These are phyloP conservation scores for Aphaenogaster rudis DNA, from an alignment of 1,140 invertebrate genomes.

Conservation along the genomic window DNA sequence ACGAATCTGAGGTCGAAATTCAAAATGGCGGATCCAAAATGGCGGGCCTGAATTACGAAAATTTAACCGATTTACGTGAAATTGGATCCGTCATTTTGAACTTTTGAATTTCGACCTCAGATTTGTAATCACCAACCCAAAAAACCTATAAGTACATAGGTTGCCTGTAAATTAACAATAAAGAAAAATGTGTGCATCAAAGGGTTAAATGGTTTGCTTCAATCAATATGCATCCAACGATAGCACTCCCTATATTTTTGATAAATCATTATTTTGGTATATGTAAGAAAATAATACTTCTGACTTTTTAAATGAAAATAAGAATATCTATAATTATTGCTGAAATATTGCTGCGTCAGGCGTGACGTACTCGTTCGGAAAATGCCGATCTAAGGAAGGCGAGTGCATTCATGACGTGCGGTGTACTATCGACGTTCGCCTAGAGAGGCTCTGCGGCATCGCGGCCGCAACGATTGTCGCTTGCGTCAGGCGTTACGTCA, in stretches of 20 bases:
- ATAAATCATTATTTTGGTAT: background rate
- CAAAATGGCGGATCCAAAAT: no score
- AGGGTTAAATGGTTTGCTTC: no score
- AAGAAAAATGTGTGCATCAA: no score
- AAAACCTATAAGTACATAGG: no score
- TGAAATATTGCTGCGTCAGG: background rate
- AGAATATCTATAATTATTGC: background rate
- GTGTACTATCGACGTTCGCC: constrained; percentile 69
- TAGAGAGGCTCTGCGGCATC: constrained; percentile 68
- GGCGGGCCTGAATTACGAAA: no score
- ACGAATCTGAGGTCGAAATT: no score
- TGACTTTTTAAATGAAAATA: background rate
- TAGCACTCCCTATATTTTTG: background rate
- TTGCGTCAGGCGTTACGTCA: constrained; percentile 81
- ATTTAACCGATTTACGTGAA: no score
- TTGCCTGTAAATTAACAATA: no score
- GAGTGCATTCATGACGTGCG: constrained; percentile 65
- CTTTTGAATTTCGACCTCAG: no score
- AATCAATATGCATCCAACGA: no score
- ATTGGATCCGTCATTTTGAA: no score
- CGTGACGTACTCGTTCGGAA: background rate
- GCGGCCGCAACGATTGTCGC: constrained; percentile 80
- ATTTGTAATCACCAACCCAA: no score
- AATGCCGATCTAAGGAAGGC: constrained; percentile 25
- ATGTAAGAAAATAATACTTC: background rate